Conservation (phyloP, 2,797 vertebrate genomes). For the Podargus strigoides region DNA sequence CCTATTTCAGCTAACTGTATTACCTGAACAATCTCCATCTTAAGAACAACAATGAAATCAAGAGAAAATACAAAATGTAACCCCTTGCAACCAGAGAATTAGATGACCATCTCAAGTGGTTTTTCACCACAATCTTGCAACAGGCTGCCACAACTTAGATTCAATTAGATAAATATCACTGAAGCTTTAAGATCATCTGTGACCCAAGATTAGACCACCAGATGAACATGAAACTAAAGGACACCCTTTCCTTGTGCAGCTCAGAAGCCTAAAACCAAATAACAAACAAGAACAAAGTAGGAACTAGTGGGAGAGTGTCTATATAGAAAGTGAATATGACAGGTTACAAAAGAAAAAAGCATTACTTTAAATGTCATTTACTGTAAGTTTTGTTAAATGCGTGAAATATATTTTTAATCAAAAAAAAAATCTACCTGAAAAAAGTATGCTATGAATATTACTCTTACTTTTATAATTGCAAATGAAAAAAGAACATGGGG, state of each 20-base stretch:
- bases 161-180: constrained; percentile 17
- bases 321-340: background rate
- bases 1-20: background rate
- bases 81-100: background rate
- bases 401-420: background rate
- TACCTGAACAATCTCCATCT: constrained; percentile 1
- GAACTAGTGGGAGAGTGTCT: background rate
- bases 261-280: background rate
- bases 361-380: background rate
- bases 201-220: constrained; percentile 7
- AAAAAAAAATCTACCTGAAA: background rate
- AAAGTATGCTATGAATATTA: fast-evolving
- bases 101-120: background rate
- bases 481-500: background rate
- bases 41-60: background rate
- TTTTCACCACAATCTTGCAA: background rate
- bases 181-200: constrained; percentile 20
- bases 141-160: background rate
- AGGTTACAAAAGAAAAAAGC: background rate
- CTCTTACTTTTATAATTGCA: background rate
- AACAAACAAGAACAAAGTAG: background rate
- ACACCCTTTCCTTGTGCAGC: background rate
- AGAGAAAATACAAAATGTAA: background rate
- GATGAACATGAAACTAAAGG: constrained; percentile 1
- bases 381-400: background rate